Percentiles rank a stretch among this genome's conserved stretches.
phyloP scores from a whole-genome alignment of 2,797 vertebrate species.

The Rhabdophis nuchalis region DNA sequence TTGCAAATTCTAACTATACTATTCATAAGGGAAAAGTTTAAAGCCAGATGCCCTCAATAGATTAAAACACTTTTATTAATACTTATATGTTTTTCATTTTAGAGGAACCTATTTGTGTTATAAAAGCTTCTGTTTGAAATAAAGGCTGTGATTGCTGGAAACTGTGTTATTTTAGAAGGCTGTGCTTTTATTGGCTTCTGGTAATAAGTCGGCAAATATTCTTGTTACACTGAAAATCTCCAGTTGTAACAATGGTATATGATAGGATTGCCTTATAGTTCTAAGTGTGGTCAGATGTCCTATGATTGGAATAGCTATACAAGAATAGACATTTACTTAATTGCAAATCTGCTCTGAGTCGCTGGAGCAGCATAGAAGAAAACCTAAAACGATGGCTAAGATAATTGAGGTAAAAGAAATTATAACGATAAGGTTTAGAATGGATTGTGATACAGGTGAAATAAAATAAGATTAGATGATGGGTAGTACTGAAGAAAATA shows the following conservation, averaged over 20 bases:
- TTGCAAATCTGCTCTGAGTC: background rate
- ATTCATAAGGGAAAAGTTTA: slow-evolving; percentile 27
- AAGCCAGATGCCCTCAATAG: slow-evolving; percentile 10
- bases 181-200: background rate
- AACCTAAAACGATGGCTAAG: background rate
- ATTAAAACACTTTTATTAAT: slow-evolving; percentile 33
- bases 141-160: slow-evolving; percentile 40
- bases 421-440: background rate
- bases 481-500: background rate
- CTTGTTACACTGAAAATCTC: background rate
- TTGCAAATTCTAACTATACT: background rate
- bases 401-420: background rate
- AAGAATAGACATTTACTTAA: accelerated
- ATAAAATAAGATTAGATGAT: background rate
- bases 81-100: slow-evolving; percentile 29
- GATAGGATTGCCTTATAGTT: background rate
- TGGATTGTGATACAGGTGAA: background rate
- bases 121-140: slow-evolving; percentile 54
- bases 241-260: accelerated
- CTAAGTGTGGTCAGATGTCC: background rate
- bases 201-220: background rate
- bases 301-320: background rate
- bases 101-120: slow-evolving; percentile 36
- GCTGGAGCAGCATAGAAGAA: background rate
- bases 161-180: background rate